Percentiles rank a stretch among this genome's conserved stretches.
Evolutionary conservation across 1,140 invertebrate species (phyloP).

Genomic region (Tetramorium alpestre): DNA sequence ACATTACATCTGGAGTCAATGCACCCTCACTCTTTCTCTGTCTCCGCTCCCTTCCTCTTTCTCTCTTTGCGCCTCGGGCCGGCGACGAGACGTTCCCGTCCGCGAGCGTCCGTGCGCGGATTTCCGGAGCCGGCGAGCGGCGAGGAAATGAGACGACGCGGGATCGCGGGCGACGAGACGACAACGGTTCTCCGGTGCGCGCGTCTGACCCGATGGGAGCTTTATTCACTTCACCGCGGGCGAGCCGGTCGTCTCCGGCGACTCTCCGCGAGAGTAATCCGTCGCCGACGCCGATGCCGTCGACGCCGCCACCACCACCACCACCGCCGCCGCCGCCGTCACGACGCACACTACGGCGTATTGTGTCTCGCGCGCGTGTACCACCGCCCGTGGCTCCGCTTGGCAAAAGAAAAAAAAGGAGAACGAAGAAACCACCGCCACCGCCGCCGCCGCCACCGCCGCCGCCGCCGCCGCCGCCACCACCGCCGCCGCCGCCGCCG

Average conservation of each 20-base stretch:
- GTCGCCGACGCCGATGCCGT: not conserved
- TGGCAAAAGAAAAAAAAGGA: too few species aligned
- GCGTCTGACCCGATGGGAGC: not conserved
- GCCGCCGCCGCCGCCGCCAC: constrained; percentile 26
- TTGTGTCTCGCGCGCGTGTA: too few species aligned
- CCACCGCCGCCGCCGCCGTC: constrained; percentile 42
- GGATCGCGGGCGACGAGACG: not conserved
- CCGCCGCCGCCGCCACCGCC: too few species aligned
- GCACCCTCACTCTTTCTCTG: constrained; percentile 15
- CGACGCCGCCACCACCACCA: not conserved
- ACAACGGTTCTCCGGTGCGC: not conserved
- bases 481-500: constrained; percentile 32
- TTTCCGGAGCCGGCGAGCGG: constrained; percentile 22
- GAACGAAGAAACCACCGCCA: too few species aligned
- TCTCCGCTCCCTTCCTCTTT: too few species aligned
- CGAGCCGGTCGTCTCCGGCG: constrained; percentile 32
- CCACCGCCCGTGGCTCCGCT: too few species aligned
- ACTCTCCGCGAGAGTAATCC: constrained; percentile 19
- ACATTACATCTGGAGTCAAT: constrained; percentile 51
- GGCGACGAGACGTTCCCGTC: constrained; percentile 25
- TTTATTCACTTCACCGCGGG: constrained; percentile 52
- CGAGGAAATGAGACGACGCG: not conserved
- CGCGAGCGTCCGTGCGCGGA: not conserved
- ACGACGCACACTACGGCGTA: too few species aligned
- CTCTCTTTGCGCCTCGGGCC: not conserved